These are phyloP conservation scores for Endotricha flammealis DNA, from an alignment of 2,888 invertebrate genomes.

Conservation along the genomic window DNA sequence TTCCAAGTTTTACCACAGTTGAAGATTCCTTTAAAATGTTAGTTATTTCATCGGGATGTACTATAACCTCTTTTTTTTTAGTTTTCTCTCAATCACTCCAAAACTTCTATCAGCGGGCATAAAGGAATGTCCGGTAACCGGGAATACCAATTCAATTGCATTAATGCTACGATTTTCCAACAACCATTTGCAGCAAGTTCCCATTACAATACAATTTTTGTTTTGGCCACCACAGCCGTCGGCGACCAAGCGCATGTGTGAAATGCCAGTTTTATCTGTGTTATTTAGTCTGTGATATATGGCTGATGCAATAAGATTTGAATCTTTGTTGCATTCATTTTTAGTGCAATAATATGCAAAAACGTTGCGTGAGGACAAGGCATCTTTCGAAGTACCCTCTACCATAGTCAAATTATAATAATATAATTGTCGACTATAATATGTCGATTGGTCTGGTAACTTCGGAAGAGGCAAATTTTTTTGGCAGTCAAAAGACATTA, in stretches of 20 bases:
- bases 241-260: constrained; percentile 19
- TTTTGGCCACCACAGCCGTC: constrained; percentile 28
- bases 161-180: constrained; percentile 16
- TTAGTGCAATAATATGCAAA: constrained; percentile 27
- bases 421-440: constrained; percentile 37
- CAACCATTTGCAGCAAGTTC: constrained; percentile 22
- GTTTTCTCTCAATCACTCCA: constrained; percentile 20
- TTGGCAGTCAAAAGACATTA: constrained; percentile 2
- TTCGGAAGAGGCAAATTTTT: constrained; percentile 10
- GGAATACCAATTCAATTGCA: constrained; percentile 22
- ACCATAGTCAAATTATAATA: constrained; percentile 37
- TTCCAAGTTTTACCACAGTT: constrained; percentile 18
- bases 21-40: constrained; percentile 15
- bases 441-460: constrained; percentile 17
- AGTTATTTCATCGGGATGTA: constrained; percentile 16
- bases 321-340: constrained; percentile 18
- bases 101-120: constrained; percentile 20
- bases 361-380: constrained; percentile 23
- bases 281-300: constrained; percentile 16
- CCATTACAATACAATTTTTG: constrained; percentile 23
- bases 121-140: constrained; percentile 23
- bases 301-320: constrained; percentile 21
- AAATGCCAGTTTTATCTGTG: constrained; percentile 16
- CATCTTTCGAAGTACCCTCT: constrained; percentile 27
- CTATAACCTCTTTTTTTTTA: constrained; percentile 17